Evolutionary conservation across 2,888 invertebrate species (phyloP), one percentile per base, ranked within the genome.

Genomic region (Monoplex corrugatus): DNA sequence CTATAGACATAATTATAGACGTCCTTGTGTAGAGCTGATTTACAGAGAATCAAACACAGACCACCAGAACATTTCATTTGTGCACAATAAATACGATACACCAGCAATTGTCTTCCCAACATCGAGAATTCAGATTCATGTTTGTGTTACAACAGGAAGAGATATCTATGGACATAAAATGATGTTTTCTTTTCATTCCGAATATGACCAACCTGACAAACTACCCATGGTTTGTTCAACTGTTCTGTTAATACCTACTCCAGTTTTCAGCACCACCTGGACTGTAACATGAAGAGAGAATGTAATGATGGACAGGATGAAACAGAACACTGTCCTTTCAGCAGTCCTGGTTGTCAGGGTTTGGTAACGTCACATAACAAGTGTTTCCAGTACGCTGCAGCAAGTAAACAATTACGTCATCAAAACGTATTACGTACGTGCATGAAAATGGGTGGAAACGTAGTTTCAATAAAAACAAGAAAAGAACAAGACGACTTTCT

Each of bases 251-350:
- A 3, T 16, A 40, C 23, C 28, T 80, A 80, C 28, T 40, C 78
- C 43, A 28, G 43, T 43, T 80, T 80, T 28, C 78, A 80, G n/a
- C 32, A 80, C 8, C 78, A 80, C 43, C 23, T 80, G 28, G 28
- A 80, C 78, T 80, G 78, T 28, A 80, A 80, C 78, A 10, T 80
- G 40, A 40, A 43, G n/a, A 23, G 40, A 43, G 40, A 80, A 43
- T 80, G 78, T 80, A 43, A 80, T 23, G 28, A 43, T 80, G 78
- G 78, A 5, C 78, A 43, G 5, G 78, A 80, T 40, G 78, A 80
- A 80, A 43, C 43, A 43, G 78, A 43, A 8, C 43, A 80, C 78
- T 80, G 78, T 43, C 78, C 40, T 10, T 80, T 80, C 78, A 80
- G 78, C 78, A 80, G 78, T 80, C 78, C 43, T 80, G 40, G 28